A percentile compares a stretch with the other conserved stretches of the same genome.
phyloP scores from a whole-genome alignment of 2,113 vertebrate genomes.

The Fregetta grallaria region DNA sequence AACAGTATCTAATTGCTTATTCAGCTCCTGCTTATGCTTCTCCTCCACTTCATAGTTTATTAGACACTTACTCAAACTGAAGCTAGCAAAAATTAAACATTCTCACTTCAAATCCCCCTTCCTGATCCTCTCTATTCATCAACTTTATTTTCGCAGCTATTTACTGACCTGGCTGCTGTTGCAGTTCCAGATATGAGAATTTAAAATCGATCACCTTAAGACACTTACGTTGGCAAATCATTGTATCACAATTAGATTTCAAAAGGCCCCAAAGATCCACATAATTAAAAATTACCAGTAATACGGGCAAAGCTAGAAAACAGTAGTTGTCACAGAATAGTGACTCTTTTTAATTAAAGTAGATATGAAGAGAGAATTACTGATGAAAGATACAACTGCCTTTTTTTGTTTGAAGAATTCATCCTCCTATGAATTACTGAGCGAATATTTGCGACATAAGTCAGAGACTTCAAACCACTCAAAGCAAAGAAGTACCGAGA shows the following conservation, averaged over 20 bases:
- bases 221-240: not conserved
- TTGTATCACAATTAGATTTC: not conserved
- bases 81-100: not conserved
- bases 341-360: not conserved
- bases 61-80: not conserved
- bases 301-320: not conserved
- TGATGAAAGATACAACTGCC: not conserved
- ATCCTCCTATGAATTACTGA: not conserved
- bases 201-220: not conserved
- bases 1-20: not conserved
- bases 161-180: not conserved
- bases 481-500: not conserved
- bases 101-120: not conserved
- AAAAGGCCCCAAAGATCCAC: not conserved
- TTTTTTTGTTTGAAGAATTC: not conserved
- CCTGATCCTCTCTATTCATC: not conserved
- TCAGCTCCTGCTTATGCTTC: not conserved
- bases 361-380: not conserved
- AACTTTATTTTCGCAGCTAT: not conserved
- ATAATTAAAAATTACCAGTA: not conserved
- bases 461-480: not conserved
- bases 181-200: not conserved
- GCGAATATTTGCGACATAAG: not conserved
- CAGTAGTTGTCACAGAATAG: not conserved
- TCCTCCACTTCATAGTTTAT: not conserved